Evolutionary conservation across 2,797 vertebrate genomes (phyloP).

Genomic region (Botia almorhae): DNA sequence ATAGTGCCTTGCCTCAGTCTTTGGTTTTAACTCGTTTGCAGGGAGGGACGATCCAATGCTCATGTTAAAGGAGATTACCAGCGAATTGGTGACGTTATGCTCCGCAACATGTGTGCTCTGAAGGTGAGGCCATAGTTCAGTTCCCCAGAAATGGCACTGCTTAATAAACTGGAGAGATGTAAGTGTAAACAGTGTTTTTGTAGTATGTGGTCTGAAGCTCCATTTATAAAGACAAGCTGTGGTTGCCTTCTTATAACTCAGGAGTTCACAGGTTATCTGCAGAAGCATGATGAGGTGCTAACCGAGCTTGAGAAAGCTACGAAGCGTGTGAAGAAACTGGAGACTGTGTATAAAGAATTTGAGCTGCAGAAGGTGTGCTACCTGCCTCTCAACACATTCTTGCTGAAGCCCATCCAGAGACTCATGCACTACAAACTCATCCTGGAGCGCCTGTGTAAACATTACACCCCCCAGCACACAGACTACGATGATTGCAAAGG

Average conservation of each 20-base stretch:
- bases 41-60: constrained; percentile 87
- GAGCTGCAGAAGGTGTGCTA: constrained; percentile 98
- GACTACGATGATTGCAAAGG: constrained; percentile 87
- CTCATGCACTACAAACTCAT: constrained; percentile 94
- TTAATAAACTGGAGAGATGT: background rate
- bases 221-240: background rate
- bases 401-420: constrained; percentile 95
- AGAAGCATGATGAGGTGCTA: constrained; percentile 89
- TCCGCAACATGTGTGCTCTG: constrained; percentile 87
- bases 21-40: constrained; percentile 62
- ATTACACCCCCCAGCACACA: constrained; percentile 79
- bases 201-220: background rate
- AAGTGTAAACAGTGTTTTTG: background rate
- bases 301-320: constrained; percentile 90
- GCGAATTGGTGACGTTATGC: constrained; percentile 92
- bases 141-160: background rate
- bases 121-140: constrained; percentile 78
- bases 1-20: background rate
- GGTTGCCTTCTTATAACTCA: constrained; percentile 56
- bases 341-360: constrained; percentile 90
- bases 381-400: constrained; percentile 92
- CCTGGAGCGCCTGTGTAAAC: constrained; percentile 86
- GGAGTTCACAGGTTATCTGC: constrained; percentile 88
- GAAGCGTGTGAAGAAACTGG: constrained; percentile 85
- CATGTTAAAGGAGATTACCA: constrained; percentile 84